Conservation (phyloP, 2,113 vertebrate species). For the Melospiza georgiana region DNA sequence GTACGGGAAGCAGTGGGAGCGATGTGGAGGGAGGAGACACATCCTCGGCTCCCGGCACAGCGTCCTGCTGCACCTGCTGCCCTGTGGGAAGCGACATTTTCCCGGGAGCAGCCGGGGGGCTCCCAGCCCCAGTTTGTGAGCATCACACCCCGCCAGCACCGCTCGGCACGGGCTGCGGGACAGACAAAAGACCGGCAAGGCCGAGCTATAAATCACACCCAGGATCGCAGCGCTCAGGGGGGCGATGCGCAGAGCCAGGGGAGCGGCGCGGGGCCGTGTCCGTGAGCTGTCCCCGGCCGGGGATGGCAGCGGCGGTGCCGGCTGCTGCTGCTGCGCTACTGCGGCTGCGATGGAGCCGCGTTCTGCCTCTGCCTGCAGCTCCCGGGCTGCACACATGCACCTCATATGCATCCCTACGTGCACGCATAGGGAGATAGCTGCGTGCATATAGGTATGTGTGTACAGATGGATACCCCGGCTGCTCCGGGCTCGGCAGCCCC, state of each 20-base stretch:
- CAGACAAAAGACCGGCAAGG: background rate
- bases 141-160: background rate
- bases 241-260: background rate
- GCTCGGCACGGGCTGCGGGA: background rate
- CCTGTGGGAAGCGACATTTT: background rate
- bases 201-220: background rate
- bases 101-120: background rate
- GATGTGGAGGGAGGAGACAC: background rate
- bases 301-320: background rate
- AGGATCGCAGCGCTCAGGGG: rapidly evolving
- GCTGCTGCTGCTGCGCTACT: background rate
- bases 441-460: rapidly evolving
- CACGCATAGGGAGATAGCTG: rapidly evolving
- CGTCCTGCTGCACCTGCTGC: background rate
- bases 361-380: background rate
- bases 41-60: background rate
- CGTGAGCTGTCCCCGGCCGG: background rate
- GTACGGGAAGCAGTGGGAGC: rapidly evolving
- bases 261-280: background rate
- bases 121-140: background rate
- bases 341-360: background rate
- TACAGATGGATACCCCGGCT: rapidly evolving
- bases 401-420: rapidly evolving
- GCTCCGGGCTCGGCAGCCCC: background rate
- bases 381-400: background rate